Percentiles rank a stretch among this genome's conserved stretches.
Conservation (phyloP, 2,113 vertebrate genomes). For the Oncorhynchus clarkii region DNA sequence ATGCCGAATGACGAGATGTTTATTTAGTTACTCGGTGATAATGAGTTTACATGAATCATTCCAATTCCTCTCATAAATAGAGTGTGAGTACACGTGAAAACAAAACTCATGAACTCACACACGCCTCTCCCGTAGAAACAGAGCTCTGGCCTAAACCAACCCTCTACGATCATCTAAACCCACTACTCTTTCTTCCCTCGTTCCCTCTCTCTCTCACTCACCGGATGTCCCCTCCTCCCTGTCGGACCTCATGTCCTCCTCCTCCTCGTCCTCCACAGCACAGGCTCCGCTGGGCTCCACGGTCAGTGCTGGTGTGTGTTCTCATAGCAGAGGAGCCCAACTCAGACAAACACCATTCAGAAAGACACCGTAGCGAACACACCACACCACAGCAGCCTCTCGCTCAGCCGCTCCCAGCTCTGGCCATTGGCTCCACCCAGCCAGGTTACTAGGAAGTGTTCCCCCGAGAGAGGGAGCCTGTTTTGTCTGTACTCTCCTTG, state of each 20-base stretch:
- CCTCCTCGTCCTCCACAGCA: slow-evolving; percentile 35
- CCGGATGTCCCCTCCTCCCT: slow-evolving; percentile 69
- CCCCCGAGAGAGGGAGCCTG: slow-evolving; percentile 26
- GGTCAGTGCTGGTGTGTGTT: slow-evolving; percentile 58
- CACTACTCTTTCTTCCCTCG: background rate
- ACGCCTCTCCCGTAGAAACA: background rate
- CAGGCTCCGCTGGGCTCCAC: slow-evolving; percentile 66
- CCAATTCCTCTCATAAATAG: background rate
- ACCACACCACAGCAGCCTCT: slow-evolving; percentile 19
- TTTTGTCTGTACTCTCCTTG: slow-evolving; percentile 11
- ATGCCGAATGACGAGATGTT: background rate
- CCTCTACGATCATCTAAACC: background rate
- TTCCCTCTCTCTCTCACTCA: slow-evolving; percentile 48
- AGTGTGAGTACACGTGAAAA: background rate
- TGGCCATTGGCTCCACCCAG: slow-evolving; percentile 58
- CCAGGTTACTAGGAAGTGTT: slow-evolving; percentile 63
- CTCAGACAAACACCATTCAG: slow-evolving; percentile 1
- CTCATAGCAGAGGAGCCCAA: slow-evolving; percentile 63
- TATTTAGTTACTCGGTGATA: background rate
- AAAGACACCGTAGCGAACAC: slow-evolving; percentile 3
- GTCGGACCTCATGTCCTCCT: slow-evolving; percentile 69
- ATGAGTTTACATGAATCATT: background rate
- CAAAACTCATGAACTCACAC: background rate
- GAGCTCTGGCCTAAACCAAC: background rate
- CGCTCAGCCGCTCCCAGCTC: slow-evolving; percentile 46